Evolutionary conservation across 2,888 invertebrate species (phyloP), one percentile per base, ranked within the genome.

Genomic region (Zaprionus obscuricornis): DNA sequence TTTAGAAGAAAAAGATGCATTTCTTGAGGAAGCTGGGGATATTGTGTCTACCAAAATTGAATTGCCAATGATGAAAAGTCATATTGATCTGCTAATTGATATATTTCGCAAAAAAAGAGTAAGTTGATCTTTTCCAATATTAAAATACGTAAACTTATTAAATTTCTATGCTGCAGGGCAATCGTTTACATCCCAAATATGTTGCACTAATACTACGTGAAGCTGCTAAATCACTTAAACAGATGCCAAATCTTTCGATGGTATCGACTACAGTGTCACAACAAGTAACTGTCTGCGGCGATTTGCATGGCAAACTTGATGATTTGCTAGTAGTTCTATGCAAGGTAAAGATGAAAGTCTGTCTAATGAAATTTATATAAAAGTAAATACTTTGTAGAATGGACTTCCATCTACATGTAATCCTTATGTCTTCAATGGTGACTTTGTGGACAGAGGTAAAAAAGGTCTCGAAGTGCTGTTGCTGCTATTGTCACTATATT

Each of bases 341-440:
- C 90, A 98, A 98, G 94, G 97, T 97, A 26, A n/a, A n/a, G n/a
- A n/a, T n/a, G n/a, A n/a, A n/a, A n/a, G n/a, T n/a, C n/a, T n/a
- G n/a, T n/a, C n/a, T n/a, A n/a, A n/a, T n/a, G n/a, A n/a, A n/a
- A n/a, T n/a, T n/a, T n/a, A n/a, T n/a, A n/a, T n/a, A n/a, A n/a
- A n/a, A n/a, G n/a, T n/a, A n/a, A n/a, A n/a, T n/a, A n/a, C n/a
- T n/a, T 24, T 33, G 0, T 34, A 98, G 97, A 98, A 98, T 90
- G 97, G 97, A 46, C 92, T 97, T 78, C 98, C 98, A 11, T 96
- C 96, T 4, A 92, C 94, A n/a, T 96, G 96, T 89, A 98, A 97
- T 91, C 97, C 97, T 14, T 96, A 98, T 91, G 93, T 98, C 79
- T 98, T 98, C 92, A 98, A 97, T 89, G 98, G 98, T 0, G 98